These are phyloP conservation scores for Danio tinwini DNA, from an alignment of 2,797 vertebrate genomes.

Conservation along the genomic window DNA sequence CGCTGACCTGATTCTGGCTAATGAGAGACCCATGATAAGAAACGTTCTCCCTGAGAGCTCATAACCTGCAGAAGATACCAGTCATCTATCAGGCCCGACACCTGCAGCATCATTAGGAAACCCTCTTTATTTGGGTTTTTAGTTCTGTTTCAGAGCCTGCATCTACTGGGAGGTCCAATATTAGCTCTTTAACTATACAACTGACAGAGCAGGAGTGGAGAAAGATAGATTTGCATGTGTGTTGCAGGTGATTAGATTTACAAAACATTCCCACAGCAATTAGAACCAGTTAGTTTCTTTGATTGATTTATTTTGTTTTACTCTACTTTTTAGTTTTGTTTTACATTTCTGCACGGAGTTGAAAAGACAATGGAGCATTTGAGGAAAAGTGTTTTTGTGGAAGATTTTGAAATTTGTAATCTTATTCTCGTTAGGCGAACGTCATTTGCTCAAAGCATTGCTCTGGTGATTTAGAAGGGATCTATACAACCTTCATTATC, in stretches of 20 bases:
- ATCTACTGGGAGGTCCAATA: slow-evolving; percentile 57
- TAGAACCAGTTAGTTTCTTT: background rate
- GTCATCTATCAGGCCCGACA: slow-evolving; percentile 68
- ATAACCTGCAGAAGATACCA: slow-evolving; percentile 51
- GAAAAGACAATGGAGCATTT: background rate
- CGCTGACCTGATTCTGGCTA: slow-evolving; percentile 53
- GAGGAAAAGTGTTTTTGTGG: background rate
- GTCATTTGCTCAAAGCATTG: background rate
- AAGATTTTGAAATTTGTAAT: background rate
- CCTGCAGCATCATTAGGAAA: slow-evolving; percentile 68
- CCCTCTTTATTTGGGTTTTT: slow-evolving; percentile 58
- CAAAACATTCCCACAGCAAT: background rate
- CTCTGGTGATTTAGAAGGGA: background rate
- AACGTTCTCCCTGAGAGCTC: slow-evolving; percentile 56
- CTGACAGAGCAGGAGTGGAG: background rate
- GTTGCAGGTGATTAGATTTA: slow-evolving; percentile 11
- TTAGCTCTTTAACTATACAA: slow-evolving; percentile 49
- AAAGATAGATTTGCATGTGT: slow-evolving; percentile 13
- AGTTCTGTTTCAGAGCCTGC: slow-evolving; percentile 55
- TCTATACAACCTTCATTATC: background rate
- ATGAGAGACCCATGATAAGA: slow-evolving; percentile 46
- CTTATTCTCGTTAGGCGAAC: background rate
- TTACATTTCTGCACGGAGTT: background rate
- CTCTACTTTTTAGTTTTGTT: background rate
- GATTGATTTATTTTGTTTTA: background rate